Evolutionary conservation across 1,140 invertebrate genomes (phyloP).

Genomic region (Drosophila guanche): DNA sequence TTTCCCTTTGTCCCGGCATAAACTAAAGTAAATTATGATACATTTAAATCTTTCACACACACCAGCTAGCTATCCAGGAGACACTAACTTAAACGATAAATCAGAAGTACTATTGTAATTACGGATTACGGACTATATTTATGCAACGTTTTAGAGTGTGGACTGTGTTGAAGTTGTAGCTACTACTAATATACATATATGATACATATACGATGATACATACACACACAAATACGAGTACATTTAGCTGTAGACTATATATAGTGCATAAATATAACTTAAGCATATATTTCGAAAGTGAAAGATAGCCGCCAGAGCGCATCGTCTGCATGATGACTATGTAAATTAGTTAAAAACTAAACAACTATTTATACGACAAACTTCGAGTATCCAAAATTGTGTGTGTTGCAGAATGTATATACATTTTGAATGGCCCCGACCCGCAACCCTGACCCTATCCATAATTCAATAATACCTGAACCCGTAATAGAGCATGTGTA

Average conservation of each 20-base stretch:
- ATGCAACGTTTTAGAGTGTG: constrained; percentile 24
- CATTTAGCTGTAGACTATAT: constrained; percentile 24
- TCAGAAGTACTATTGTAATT: constrained; percentile 48
- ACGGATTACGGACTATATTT: constrained; percentile 34
- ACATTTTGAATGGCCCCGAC: constrained; percentile 45
- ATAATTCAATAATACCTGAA: no score
- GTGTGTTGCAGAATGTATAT: constrained; percentile 70
- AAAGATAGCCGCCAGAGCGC: constrained; percentile 73
- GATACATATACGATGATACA: constrained; percentile 40
- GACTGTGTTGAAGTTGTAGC: constrained; percentile 77
- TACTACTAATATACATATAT: constrained; percentile 56
- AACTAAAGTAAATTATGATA: constrained; percentile 11
- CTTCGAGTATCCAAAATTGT: constrained; percentile 67
- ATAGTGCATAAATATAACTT: constrained; percentile 33
- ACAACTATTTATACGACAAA: constrained; percentile 72
- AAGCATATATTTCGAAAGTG: constrained; percentile 56
- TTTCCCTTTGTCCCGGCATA: constrained; percentile 15
- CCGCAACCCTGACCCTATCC: neutral
- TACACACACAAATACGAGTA: constrained; percentile 29
- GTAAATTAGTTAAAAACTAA: constrained; percentile 82
- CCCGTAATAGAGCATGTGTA: neutral
- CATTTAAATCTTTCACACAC: constrained; percentile 26
- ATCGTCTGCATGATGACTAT: constrained; percentile 75
- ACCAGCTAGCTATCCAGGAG: constrained; percentile 33
- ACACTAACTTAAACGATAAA: constrained; percentile 29